These are phyloP conservation scores for Phalangium opilio DNA, from an alignment of 2,888 invertebrate genomes.

Conservation along the genomic window DNA sequence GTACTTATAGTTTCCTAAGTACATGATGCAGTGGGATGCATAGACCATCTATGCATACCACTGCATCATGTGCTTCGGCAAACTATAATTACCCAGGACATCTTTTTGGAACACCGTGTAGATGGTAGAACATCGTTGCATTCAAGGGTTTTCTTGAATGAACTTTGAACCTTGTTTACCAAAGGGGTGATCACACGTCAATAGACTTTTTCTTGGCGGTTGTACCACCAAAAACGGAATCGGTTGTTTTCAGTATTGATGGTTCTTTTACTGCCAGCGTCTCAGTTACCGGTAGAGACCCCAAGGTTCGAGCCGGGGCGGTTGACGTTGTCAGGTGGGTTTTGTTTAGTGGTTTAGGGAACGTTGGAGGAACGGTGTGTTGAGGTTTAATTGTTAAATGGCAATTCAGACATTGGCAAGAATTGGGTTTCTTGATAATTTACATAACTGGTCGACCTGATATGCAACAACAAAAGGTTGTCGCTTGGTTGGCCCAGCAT, in stretches of 20 bases:
- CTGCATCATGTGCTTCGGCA: too few relatives aligned
- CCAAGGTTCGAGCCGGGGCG: slow-evolving; percentile 89
- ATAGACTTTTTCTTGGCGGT: slow-evolving; percentile 90
- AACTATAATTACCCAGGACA: too few relatives aligned
- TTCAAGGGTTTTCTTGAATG: too few relatives aligned
- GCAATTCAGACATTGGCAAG: slow-evolving; percentile 72
- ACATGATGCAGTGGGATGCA: too few relatives aligned
- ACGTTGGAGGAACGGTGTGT: background rate
- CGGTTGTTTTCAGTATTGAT: slow-evolving; percentile 96
- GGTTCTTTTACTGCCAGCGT: slow-evolving; percentile 97
- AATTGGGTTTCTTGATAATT: slow-evolving; percentile 87
- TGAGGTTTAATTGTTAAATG: background rate
- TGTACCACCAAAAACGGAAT: slow-evolving; percentile 89
- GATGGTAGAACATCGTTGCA: too few relatives aligned
- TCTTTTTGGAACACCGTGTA: too few relatives aligned
- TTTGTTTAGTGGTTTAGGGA: too few relatives aligned
- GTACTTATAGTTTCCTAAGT: too few relatives aligned
- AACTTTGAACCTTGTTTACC: slow-evolving; percentile 19
- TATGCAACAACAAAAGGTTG: slow-evolving; percentile 95
- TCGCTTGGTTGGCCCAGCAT: slow-evolving; percentile 96
- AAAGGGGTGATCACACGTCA: slow-evolving; percentile 88
- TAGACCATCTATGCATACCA: too few relatives aligned
- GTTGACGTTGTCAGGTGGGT: slow-evolving; percentile 75
- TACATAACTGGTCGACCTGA: slow-evolving; percentile 97
- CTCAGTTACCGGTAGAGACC: slow-evolving; percentile 93